Base-by-base conservation (phyloP, 2,888 invertebrate species). In the Drosophila histrio region DNA sequence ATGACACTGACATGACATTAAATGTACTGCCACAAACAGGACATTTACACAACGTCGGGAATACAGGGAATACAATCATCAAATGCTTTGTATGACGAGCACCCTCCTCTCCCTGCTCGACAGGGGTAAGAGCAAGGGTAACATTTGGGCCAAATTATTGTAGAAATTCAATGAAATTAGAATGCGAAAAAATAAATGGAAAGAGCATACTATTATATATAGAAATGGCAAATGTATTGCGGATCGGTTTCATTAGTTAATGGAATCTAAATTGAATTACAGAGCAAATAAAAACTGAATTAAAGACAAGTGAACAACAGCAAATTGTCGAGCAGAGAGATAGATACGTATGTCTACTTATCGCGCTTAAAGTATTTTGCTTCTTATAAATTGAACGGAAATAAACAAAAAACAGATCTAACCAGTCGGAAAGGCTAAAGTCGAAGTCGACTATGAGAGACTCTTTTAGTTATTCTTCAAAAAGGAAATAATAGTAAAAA, bases 141-240 rank as follows among this genome's bases (percentile, higher is more conserved):
- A 54, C 39, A 41, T 88, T 88, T 76, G 87, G 72, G 68, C 53
- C 13, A 84, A 81, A 79, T 81, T 87, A 68, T 73, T 70, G 70
- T 72, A 26, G 43, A 81, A 87, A 81, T 71, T 68, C 75, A 85
- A 87, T 85, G 74, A 87, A 87, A 89, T 87, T 87, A 83, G 74
- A 89, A 83, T 79, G 78, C 66, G 56, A 70, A 64, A 68, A 39
- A 57, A 49, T 28, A 41, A 47, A 46, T 46, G 44, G 17, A 19
- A 54, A 30, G 21, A 52, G 32, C n/a, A 41, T 54, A 39, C n/a
- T n/a, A n/a, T n/a, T n/a, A n/a, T n/a, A 60, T 56, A 61, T 32
- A 54, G 32, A 71, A 61, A 80, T 58, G 19, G 53, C 26, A 38
- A 38, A 21, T 22, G 38, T 13, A 19, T 28, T 22, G 43, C 38